Evolutionary conservation across 2,113 vertebrate genomes (phyloP).

Genomic region (Piaya cayana): DNA sequence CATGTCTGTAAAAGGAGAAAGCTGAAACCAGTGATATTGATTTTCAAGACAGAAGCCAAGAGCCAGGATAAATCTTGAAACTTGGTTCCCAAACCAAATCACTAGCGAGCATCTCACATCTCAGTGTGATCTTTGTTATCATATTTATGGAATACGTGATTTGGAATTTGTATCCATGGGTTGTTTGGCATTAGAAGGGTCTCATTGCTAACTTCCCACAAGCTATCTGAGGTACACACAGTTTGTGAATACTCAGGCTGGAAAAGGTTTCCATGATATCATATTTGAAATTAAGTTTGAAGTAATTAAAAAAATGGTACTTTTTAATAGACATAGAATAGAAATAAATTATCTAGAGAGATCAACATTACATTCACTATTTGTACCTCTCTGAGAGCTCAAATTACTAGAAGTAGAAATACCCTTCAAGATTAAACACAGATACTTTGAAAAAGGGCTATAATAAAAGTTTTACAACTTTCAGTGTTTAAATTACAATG

Average conservation of each 20-base stretch:
- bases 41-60: not conserved
- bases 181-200: not conserved
- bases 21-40: not conserved
- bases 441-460: not conserved
- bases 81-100: not conserved
- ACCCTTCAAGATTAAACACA: not conserved
- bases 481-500: slow-evolving; percentile 39
- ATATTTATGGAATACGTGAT: not conserved
- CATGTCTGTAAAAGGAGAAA: not conserved
- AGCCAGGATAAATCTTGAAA: not conserved
- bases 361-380: not conserved
- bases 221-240: not conserved
- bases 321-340: not conserved
- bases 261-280: not conserved
- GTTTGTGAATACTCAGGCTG: not conserved
- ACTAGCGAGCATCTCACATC: not conserved
- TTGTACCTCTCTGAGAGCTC: not conserved
- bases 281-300: not conserved
- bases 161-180: not conserved
- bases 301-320: not conserved
- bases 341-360: not conserved
- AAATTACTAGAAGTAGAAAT: not conserved
- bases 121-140: not conserved
- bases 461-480: slow-evolving; percentile 32
- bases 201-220: not conserved